These are phyloP conservation scores for Probaryconus sp. DNA, from an alignment of 1,140 invertebrate species.

Conservation along the genomic window DNA sequence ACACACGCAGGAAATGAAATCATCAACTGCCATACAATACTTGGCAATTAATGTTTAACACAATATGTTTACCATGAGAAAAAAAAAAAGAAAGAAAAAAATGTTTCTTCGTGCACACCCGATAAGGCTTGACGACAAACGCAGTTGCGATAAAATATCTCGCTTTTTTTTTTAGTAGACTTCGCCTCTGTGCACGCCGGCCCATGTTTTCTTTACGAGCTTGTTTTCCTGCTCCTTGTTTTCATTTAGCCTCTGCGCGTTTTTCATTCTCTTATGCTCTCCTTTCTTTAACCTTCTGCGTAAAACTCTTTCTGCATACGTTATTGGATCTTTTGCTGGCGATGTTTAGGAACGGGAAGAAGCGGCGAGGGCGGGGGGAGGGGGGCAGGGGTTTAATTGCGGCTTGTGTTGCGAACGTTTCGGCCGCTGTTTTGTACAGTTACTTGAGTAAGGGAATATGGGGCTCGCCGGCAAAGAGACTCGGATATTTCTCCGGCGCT, in stretches of 20 bases:
- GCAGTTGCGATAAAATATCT: slow-evolving; percentile 52
- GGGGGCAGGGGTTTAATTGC: slow-evolving; percentile 19
- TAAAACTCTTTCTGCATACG: slow-evolving; percentile 54
- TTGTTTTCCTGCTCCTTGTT: slow-evolving; percentile 54
- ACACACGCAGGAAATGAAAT: no score
- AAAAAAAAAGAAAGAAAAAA: no score
- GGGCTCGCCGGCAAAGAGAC: slow-evolving; percentile 25
- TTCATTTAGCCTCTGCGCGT: slow-evolving; percentile 42
- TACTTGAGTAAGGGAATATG: no score
- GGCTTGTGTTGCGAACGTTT: slow-evolving; percentile 18
- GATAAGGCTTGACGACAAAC: slow-evolving; percentile 56
- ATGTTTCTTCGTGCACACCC: no score
- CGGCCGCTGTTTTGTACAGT: no score
- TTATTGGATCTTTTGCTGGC: slow-evolving; percentile 45
- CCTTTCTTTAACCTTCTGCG: slow-evolving; percentile 28
- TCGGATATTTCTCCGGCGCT: slow-evolving; percentile 15
- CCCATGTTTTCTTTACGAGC: slow-evolving; percentile 51
- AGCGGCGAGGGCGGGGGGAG: background rate
- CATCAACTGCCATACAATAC: no score
- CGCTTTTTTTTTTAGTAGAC: slow-evolving; percentile 24
- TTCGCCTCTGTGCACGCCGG: background rate
- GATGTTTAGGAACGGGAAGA: slow-evolving; percentile 32
- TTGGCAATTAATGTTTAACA: no score
- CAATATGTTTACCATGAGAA: no score
- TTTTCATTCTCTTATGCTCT: slow-evolving; percentile 37